Evolutionary conservation across 2,888 invertebrate species (phyloP), one percentile per base, ranked within the genome.

Genomic region (Silvanus unidentatus): DNA sequence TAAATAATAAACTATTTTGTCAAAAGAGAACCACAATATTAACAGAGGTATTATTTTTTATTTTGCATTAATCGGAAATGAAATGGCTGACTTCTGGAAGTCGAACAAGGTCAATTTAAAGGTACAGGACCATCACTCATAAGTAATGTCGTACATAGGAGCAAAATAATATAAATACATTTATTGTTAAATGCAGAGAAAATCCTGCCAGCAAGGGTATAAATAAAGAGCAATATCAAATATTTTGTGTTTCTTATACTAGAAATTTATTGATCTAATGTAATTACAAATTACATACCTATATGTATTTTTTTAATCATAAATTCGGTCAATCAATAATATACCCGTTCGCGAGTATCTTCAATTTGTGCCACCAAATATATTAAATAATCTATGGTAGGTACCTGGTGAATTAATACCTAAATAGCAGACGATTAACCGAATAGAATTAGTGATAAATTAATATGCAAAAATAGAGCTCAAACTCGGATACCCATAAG

Each of bases 401-500:
- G n/a, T n/a, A 54, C 77, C 78, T 0, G 81, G 78, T 10, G 79
- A 74, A 44, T 80, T 79, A 62, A 78, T 75, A 27, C 85, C 66
- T 44, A 84, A 62, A 0, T 80, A 78, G 1, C 84, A 82, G 1
- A 84, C 82, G 39, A 85, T 79, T 80, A 1, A 82, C 84, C 35
- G 82, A 83, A 64, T 84, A 85, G 64, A 82, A 84, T 60, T n/a
- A n/a, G n/a, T 84, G 84, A 63, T 81, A 83, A 36, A 83, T 68
- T 12, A 79, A 73, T 49, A 82, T 73, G 0, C 80, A 73, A 62
- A 80, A 81, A 1, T 81, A 42, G 22, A 63, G 60, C 37, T 62
- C 50, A 42, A 58, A 64, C 12, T 67, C 38, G 9, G 62, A 57
- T n/a, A 63, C 39, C 50, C 49, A 36, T 61, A 60, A 5, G 58